Conservation (phyloP, 2,888 invertebrate species). For the Dione vanillae region DNA sequence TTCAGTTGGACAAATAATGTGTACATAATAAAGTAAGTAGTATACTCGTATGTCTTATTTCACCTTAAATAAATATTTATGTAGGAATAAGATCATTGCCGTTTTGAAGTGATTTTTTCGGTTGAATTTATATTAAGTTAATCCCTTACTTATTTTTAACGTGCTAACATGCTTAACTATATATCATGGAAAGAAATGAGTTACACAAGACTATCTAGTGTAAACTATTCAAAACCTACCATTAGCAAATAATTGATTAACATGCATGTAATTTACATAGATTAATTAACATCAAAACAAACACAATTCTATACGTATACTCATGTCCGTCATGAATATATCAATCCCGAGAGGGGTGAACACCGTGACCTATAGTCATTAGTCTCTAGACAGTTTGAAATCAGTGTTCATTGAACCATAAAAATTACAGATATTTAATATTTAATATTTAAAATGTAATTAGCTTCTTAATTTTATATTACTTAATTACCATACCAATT, state of each 20-base stretch:
- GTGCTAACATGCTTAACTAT: not conserved
- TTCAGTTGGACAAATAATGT: too few species aligned
- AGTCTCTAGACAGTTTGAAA: not conserved
- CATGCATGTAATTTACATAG: not conserved
- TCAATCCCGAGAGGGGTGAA: not conserved
- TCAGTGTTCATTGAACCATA: not conserved
- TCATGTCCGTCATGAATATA: slow-evolving; percentile 1
- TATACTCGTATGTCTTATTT: too few species aligned
- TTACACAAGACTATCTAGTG: not conserved
- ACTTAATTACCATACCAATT: too few species aligned
- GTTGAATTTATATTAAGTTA: too few species aligned
- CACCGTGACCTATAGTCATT: not conserved
- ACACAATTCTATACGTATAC: not conserved
- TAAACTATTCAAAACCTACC: not conserved
- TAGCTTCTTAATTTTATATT: not conserved
- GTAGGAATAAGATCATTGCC: too few species aligned
- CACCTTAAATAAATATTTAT: too few species aligned
- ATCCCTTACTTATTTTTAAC: too few species aligned
- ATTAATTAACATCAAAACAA: slow-evolving; percentile 2
- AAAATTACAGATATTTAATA: not conserved
- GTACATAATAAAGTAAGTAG: too few species aligned
- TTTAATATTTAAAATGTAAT: not conserved
- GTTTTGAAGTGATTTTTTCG: too few species aligned
- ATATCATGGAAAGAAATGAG: not conserved
- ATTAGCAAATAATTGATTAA: not conserved